These are phyloP conservation scores for Lycocorax pyrrhopterus DNA, from an alignment of 2,113 vertebrate species.

Conservation along the genomic window DNA sequence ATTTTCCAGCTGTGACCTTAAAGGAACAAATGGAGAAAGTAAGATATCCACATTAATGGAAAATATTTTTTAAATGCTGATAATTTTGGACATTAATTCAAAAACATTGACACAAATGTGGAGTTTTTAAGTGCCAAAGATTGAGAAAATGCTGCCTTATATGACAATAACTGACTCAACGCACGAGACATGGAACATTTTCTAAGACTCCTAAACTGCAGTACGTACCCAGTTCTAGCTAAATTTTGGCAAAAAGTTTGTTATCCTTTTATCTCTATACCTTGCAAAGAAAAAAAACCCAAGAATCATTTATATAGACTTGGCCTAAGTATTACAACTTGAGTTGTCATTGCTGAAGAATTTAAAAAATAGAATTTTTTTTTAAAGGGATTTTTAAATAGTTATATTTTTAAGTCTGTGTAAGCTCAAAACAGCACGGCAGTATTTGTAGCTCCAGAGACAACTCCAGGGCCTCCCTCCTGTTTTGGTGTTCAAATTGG, in stretches of 20 bases:
- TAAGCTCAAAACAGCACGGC: neutral
- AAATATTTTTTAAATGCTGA: neutral
- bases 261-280: neutral
- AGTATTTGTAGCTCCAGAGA: neutral
- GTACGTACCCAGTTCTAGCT: neutral
- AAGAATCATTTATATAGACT: neutral
- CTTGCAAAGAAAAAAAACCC: neutral
- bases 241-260: neutral
- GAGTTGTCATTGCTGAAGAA: neutral
- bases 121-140: neutral
- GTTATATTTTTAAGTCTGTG: neutral
- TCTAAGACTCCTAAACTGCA: neutral
- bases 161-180: neutral
- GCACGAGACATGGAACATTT: neutral
- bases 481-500: neutral
- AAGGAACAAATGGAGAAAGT: conserved; percentile 55
- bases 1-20: conserved; percentile 68
- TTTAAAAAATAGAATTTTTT: neutral
- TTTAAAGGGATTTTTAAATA: neutral
- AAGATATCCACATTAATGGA: conserved; percentile 11
- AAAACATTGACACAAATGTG: neutral
- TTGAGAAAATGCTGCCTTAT: neutral
- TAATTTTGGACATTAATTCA: neutral
- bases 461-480: neutral
- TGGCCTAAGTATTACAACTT: neutral